Conservation (phyloP, 2,113 vertebrate species). For the Dinomys branickii region DNA sequence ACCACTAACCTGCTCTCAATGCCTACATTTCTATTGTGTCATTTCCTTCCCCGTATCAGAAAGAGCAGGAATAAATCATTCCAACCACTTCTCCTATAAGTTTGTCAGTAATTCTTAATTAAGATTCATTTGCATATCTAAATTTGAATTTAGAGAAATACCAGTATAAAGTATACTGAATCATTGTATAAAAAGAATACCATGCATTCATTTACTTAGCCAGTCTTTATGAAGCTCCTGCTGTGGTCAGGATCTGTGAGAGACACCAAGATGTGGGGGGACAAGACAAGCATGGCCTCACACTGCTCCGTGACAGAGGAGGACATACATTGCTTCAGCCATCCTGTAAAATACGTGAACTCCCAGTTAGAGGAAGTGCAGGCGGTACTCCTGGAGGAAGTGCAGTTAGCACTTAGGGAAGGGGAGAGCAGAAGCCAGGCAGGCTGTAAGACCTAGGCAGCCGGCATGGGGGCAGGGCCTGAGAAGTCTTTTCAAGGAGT, state of each 20-base stretch:
- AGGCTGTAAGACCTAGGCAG: background rate
- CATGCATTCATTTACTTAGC: background rate
- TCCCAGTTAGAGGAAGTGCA: background rate
- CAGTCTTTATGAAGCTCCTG: background rate
- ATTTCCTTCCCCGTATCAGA: background rate
- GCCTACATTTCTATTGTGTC: slow-evolving; percentile 34
- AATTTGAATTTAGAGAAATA: background rate
- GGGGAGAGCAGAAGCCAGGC: background rate
- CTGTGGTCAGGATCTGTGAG: background rate
- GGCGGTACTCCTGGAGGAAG: background rate
- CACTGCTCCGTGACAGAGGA: background rate
- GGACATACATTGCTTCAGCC: background rate
- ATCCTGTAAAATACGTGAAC: background rate
- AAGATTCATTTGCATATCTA: background rate
- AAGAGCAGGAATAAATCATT: background rate
- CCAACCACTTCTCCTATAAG: background rate
- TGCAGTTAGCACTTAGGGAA: background rate
- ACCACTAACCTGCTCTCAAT: background rate
- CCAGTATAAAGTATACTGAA: background rate
- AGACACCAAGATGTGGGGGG: background rate
- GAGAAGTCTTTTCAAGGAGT: background rate
- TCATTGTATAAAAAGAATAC: background rate
- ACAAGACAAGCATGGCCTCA: background rate
- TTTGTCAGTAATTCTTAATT: slow-evolving; percentile 44
- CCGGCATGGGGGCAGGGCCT: background rate